These are phyloP conservation scores for Drosophila hamatofila DNA, from an alignment of 2,888 invertebrate species.

Conservation along the genomic window DNA sequence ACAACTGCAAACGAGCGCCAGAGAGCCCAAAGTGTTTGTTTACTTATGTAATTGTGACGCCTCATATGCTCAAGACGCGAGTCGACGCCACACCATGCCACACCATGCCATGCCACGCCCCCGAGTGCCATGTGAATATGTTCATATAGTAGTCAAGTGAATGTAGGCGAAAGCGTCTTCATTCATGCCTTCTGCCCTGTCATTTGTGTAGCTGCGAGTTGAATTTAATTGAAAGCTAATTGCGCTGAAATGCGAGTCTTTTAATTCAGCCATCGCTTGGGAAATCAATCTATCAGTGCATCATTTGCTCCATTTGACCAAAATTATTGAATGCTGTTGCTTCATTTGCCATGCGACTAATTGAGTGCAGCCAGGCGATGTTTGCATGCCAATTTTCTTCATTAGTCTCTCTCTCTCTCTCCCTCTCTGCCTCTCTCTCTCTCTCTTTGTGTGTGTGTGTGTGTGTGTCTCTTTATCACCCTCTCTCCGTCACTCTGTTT, in stretches of 20 bases:
- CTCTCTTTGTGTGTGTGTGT: too few relatives aligned
- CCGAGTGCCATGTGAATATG: too few relatives aligned
- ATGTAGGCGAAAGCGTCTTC: constrained; percentile 12
- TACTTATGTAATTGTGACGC: constrained; percentile 79
- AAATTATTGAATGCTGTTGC: constrained; percentile 58
- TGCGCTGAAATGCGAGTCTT: constrained; percentile 9
- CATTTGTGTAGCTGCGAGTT: constrained; percentile 1
- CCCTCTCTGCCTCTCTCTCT: not conserved
- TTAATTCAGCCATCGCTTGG: constrained; percentile 47
- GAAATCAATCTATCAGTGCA: constrained; percentile 35
- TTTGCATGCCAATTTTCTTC: constrained; percentile 22
- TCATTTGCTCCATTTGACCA: constrained; percentile 31
- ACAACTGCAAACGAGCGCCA: constrained; percentile 11
- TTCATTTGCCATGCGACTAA: constrained; percentile 59
- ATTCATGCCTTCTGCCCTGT: constrained; percentile 16
- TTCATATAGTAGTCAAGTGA: not conserved
- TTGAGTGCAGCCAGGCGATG: constrained; percentile 61
- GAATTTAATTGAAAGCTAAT: constrained; percentile 9
- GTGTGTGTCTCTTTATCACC: not conserved
- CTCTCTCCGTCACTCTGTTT: not conserved
- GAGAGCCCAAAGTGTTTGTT: constrained; percentile 68
- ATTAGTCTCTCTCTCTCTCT: not conserved
- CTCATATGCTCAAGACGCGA: constrained; percentile 50
- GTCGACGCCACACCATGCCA: not conserved
- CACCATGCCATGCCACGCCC: too few relatives aligned